Evolutionary conservation across 2,113 vertebrate genomes (phyloP).

Genomic region (Plecturocebus donacophilus): DNA sequence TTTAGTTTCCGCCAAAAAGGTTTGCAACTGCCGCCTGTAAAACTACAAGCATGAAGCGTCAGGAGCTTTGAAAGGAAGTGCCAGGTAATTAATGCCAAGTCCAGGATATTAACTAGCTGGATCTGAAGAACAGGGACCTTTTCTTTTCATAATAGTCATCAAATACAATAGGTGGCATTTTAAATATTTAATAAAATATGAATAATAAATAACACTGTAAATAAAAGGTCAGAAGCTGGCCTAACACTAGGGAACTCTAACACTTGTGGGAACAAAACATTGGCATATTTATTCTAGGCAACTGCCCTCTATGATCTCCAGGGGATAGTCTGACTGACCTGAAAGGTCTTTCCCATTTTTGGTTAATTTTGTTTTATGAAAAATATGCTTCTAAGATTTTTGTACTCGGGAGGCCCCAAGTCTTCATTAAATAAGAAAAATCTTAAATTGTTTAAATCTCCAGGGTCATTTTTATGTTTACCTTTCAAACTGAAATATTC

Average conservation of each 20-base stretch:
- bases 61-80: constrained; percentile 49
- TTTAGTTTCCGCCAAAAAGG: neutral
- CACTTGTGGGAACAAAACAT: constrained; percentile 17
- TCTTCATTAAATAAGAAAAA: constrained; percentile 66
- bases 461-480: constrained; percentile 22
- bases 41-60: neutral
- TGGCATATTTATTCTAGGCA: constrained; percentile 35
- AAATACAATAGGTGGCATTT: constrained; percentile 61
- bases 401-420: neutral
- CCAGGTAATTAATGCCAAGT: constrained; percentile 76
- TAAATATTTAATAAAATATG: constrained; percentile 81
- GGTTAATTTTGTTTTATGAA: constrained; percentile 51
- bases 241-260: constrained; percentile 56
- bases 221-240: constrained; percentile 77
- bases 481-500: constrained; percentile 28
- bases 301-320: neutral
- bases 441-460: constrained; percentile 33
- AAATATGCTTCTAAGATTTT: constrained; percentile 49
- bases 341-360: constrained; percentile 28
- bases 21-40: neutral
- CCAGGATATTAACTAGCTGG: constrained; percentile 60
- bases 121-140: constrained; percentile 63
- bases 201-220: constrained; percentile 81
- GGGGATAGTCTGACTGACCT: constrained; percentile 23
- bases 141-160: constrained; percentile 70